phyloP scores from a whole-genome alignment of 1,140 invertebrate genomes.

The Drosophila arawakana region DNA sequence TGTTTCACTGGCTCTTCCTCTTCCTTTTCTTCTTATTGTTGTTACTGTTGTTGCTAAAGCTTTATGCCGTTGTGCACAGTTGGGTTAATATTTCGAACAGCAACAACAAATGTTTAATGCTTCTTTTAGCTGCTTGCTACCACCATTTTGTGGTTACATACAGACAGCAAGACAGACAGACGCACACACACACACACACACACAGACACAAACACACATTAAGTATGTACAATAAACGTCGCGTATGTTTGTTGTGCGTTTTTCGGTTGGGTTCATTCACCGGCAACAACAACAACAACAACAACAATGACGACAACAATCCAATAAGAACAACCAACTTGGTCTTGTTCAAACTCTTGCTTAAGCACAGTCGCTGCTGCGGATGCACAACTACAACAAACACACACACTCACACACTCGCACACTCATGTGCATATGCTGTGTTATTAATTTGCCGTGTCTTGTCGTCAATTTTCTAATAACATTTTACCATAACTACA shows the following conservation, averaged over 20 bases:
- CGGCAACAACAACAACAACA: constrained; percentile 35
- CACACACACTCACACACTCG: constrained; percentile 19
- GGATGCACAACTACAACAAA: constrained; percentile 34
- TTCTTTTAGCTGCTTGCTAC: constrained; percentile 43
- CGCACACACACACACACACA: constrained; percentile 14
- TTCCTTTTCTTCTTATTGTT: constrained; percentile 34
- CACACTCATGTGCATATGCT: constrained; percentile 16
- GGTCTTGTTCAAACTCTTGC: constrained; percentile 48
- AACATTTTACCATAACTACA: constrained; percentile 36
- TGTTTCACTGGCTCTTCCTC: constrained; percentile 17
- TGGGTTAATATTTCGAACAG: constrained; percentile 62
- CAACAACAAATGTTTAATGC: constrained; percentile 40
- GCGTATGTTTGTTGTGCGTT: constrained; percentile 53
- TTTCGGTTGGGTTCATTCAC: constrained; percentile 52
- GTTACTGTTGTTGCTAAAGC: constrained; percentile 39
- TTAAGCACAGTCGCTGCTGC: constrained; percentile 45
- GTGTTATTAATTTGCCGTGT: constrained; percentile 47
- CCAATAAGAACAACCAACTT: constrained; percentile 47
- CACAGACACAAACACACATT: constrained; percentile 15
- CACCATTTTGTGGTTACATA: constrained; percentile 58
- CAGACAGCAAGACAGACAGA: not conserved
- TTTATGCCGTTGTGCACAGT: constrained; percentile 63
- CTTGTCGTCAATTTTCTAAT: constrained; percentile 51
- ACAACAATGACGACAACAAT: constrained; percentile 24
- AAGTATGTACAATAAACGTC: constrained; percentile 11